Base-by-base conservation (phyloP, 2,797 vertebrate genomes). In the Myoxocephalus aenaeus region DNA sequence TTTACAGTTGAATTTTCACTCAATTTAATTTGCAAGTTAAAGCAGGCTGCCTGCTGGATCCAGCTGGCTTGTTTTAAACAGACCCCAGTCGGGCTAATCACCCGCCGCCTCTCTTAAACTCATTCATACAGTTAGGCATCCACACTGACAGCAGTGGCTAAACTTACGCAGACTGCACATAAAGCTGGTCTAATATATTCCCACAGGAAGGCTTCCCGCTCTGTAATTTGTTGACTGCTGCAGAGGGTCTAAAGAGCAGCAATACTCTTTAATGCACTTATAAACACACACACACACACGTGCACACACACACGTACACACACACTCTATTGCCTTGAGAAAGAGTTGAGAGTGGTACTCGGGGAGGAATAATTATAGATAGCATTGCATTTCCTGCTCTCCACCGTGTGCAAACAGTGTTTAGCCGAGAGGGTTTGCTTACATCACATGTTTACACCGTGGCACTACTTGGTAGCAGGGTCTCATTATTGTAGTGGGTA, bases 161-260 rank as follows among this genome's bases (percentile, higher is more conserved):
- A 85, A 80, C 77, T 78, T 73, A 71, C 18, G 12, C 22, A 85
- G 74, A 82, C 87, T 77, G 82, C 81, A 65, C 73, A 90, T 86
- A 84, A 92, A 89, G 70, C 81, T 63, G 71, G 86, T 85, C 75
- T 88, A 89, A 91, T 91, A 86, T 83, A 86, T 87, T 89, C 89
- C 89, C 91, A 86, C 81, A 86, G 89, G 92, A 93, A 80, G 64
- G 42, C 82, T 88, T 92, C 82, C 86, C 73, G 78, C 87, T 89
- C 90, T 87, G 7, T 92, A 90, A 90, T 92, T 88, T 90, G 82
- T 90, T 89, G 85, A 89, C 86, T 92, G 87, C 80, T 88, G 80
- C 84, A 85, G 69, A 86, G 85, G 87, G 87, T 84, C 89, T 90
- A 73, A 86, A 90, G 87, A 90, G 82, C 86, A 82, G 89, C 82